Conservation (phyloP, 2,888 invertebrate genomes). For the Petrolisthes cinctipes region DNA sequence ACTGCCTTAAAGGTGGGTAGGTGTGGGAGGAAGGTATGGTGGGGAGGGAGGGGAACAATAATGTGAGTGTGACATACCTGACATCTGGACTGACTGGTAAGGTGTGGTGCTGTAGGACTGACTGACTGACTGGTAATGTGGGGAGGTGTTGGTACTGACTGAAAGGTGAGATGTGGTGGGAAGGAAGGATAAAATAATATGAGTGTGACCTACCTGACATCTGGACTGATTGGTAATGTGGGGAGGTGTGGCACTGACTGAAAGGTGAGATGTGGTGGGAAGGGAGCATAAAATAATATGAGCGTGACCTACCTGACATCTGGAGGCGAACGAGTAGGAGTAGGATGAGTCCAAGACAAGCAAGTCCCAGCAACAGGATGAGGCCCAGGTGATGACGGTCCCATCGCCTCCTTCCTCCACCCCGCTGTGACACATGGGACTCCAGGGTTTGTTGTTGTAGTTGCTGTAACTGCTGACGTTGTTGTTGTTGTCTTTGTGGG, state of each 20-base stretch:
- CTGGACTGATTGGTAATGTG: neutral
- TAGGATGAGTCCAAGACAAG: slow-evolving; percentile 29
- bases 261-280: neutral
- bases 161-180: neutral
- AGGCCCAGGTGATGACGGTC: slow-evolving; percentile 26
- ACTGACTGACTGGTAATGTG: neutral
- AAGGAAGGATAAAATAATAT: neutral
- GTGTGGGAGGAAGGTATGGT: neutral
- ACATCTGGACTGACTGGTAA: neutral
- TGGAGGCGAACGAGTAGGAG: slow-evolving; percentile 39
- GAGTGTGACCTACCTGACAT: slow-evolving; percentile 31
- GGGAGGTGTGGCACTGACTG: too few species aligned
- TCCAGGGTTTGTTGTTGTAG: slow-evolving; percentile 17
- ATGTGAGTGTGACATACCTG: neutral
- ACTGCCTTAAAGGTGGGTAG: neutral
- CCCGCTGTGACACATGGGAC: slow-evolving; percentile 3
- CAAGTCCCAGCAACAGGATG: slow-evolving; percentile 35
- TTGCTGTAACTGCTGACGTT: slow-evolving; percentile 28
- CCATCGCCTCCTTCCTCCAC: slow-evolving; percentile 11
- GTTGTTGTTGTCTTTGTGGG: slow-evolving; percentile 31
- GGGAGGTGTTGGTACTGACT: neutral
- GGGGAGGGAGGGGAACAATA: neutral
- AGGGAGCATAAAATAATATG: neutral
- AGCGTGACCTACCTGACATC: slow-evolving; percentile 27
- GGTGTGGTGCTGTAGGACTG: neutral